phyloP scores from a whole-genome alignment of 2,797 vertebrate species.

The Gymnoscopelus microlampas region DNA sequence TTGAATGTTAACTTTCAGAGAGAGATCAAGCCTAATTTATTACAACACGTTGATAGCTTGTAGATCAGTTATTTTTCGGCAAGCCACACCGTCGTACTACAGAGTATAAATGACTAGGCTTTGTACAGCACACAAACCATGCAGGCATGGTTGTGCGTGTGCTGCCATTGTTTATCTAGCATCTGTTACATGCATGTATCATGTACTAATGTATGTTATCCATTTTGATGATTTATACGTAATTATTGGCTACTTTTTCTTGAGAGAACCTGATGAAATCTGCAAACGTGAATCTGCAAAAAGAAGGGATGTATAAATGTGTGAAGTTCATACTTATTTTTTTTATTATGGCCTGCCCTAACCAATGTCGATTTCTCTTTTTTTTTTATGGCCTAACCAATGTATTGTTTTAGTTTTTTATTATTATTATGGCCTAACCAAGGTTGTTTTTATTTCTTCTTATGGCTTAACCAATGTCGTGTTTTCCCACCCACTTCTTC shows the following conservation, averaged over 20 bases:
- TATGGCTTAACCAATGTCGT: conserved; percentile 70
- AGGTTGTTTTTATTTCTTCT: conserved; percentile 32
- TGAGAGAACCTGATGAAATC: conserved; percentile 63
- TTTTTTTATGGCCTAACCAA: not conserved
- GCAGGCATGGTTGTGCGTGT: conserved; percentile 71
- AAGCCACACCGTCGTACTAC: no score
- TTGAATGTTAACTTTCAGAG: conserved; percentile 41
- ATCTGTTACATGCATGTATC: conserved; percentile 29
- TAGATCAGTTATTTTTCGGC: no score
- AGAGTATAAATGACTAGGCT: no score
- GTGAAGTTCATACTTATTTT: conserved; percentile 51
- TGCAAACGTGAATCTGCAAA: conserved; percentile 84
- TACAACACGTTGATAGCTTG: no score
- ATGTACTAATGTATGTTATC: conserved; percentile 21
- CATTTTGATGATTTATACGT: conserved; percentile 42
- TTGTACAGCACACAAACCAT: conserved; percentile 54
- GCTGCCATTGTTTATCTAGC: conserved; percentile 42
- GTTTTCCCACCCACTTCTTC: conserved; percentile 72
- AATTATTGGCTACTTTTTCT: conserved; percentile 39
- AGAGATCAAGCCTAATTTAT: conserved; percentile 10
- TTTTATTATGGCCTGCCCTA: conserved; percentile 67
- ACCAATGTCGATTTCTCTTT: conserved; percentile 59
- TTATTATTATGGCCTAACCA: no score
- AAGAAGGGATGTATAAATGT: conserved; percentile 61
- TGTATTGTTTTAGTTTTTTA: no score